Evolutionary conservation across 2,888 invertebrate genomes (phyloP).

Genomic region (Phlogophora meticulosa): DNA sequence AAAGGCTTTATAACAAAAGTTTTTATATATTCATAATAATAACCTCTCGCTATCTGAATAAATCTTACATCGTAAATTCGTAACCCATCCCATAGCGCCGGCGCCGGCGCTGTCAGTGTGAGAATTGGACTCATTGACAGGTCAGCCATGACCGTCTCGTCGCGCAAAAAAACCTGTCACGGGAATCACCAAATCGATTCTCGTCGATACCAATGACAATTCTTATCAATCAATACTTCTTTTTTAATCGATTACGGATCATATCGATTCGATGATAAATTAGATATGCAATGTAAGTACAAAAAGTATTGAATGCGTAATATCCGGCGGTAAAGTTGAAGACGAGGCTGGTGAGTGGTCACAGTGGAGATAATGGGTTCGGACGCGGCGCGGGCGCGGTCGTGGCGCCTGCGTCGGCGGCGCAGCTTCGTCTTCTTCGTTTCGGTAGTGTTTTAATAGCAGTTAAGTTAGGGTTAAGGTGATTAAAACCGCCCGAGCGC

Average conservation of each 20-base stretch:
- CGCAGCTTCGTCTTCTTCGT: slow-evolving; percentile 69
- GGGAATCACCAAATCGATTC: slow-evolving; percentile 86
- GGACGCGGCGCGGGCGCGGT: slow-evolving; percentile 37
- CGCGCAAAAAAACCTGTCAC: slow-evolving; percentile 80
- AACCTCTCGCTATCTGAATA: slow-evolving; percentile 37
- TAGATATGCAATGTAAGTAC: slow-evolving; percentile 58
- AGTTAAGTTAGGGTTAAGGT: slow-evolving; percentile 83
- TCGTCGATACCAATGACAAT: slow-evolving; percentile 76
- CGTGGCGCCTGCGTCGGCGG: slow-evolving; percentile 77
- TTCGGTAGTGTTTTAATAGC: slow-evolving; percentile 84
- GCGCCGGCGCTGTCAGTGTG: slow-evolving; percentile 72
- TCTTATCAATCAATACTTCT: slow-evolving; percentile 60
- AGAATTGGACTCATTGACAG: slow-evolving; percentile 78
- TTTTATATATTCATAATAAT: slow-evolving; percentile 35
- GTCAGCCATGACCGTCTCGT: slow-evolving; percentile 78
- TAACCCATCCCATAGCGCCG: slow-evolving; percentile 67
- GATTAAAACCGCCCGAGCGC: slow-evolving; percentile 85
- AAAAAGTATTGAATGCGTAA: slow-evolving; percentile 63
- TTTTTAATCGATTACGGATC: slow-evolving; percentile 53
- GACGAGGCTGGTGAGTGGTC: slow-evolving; percentile 50
- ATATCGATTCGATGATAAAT: slow-evolving; percentile 48
- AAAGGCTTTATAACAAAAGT: slow-evolving; percentile 12
- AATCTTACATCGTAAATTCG: slow-evolving; percentile 51
- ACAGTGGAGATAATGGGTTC: slow-evolving; percentile 63
- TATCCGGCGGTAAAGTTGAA: slow-evolving; percentile 58